These are phyloP conservation scores for Podiceps cristatus DNA, from an alignment of 2,113 vertebrate species.

Conservation along the genomic window DNA sequence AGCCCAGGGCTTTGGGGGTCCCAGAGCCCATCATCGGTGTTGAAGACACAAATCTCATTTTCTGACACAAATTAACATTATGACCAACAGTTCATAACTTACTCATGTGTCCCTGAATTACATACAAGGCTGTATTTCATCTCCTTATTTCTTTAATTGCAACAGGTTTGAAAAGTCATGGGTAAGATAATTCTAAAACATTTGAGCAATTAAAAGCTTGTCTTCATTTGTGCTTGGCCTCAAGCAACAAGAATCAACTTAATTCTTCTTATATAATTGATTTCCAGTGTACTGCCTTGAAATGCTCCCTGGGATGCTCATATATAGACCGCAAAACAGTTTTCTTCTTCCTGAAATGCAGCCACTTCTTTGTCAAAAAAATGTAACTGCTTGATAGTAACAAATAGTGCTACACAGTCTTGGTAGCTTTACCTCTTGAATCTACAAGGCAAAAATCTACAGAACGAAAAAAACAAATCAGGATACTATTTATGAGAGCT, in stretches of 20 bases:
- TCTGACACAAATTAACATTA: not conserved
- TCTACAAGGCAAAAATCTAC: not conserved
- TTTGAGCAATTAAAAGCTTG: slow-evolving; percentile 17
- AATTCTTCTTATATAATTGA: not conserved
- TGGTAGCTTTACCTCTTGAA: not conserved
- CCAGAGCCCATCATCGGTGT: too few relatives aligned
- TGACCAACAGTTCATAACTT: not conserved
- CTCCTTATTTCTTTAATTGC: not conserved
- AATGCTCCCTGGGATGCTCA: not conserved
- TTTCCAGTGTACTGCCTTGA: not conserved
- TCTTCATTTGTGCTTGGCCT: not conserved
- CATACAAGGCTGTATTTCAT: not conserved
- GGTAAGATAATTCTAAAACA: not conserved
- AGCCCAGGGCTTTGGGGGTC: too few relatives aligned
- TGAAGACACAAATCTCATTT: not conserved
- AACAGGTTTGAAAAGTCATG: not conserved
- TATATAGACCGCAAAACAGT: not conserved
- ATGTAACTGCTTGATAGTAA: not conserved
- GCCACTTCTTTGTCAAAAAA: not conserved
- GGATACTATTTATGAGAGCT: not conserved
- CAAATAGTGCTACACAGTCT: not conserved
- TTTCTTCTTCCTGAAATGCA: not conserved
- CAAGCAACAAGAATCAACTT: not conserved
- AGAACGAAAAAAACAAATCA: not conserved
- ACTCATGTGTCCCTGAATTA: not conserved